Conservation (phyloP, 2,797 vertebrate genomes). For the Nyctalus aviator region DNA sequence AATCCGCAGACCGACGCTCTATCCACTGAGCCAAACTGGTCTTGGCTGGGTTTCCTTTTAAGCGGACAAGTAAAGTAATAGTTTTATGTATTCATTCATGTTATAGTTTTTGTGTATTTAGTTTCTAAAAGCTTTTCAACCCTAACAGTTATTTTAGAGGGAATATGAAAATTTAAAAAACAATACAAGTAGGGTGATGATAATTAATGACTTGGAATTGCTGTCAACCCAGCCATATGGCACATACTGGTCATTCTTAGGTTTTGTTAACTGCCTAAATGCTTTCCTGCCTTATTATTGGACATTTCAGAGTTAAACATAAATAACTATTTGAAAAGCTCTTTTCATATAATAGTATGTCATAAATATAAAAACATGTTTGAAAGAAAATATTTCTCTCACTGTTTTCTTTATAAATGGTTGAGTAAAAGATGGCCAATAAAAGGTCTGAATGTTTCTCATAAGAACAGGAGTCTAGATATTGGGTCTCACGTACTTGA, state of each 20-base stretch:
- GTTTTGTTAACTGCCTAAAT: not conserved
- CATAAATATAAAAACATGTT: slow-evolving; percentile 18
- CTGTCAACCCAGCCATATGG: not conserved
- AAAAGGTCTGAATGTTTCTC: slow-evolving; percentile 26
- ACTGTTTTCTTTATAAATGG: slow-evolving; percentile 45
- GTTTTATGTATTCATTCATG: not conserved
- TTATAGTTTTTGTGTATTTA: not conserved
- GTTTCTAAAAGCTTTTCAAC: slow-evolving; percentile 25
- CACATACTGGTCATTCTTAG: not conserved
- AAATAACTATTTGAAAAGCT: slow-evolving; percentile 5
- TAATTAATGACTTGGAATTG: not conserved
- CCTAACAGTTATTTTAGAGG: slow-evolving; percentile 4
- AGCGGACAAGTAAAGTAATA: not conserved
- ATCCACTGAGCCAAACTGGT: too few relatives aligned
- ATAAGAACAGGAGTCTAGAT: not conserved
- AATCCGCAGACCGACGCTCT: too few relatives aligned
- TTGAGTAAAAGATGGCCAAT: not conserved
- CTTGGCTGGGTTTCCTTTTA: not conserved
- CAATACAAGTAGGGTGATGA: not conserved
- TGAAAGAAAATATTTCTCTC: not conserved
- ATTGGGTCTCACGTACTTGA: not conserved
- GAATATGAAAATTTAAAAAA: not conserved
- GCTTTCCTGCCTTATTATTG: not conserved
- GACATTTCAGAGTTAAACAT: slow-evolving; percentile 41
- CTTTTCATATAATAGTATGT: not conserved